Percentiles rank a stretch among this genome's conserved stretches.
Evolutionary conservation across 2,113 vertebrate genomes (phyloP).

Genomic region (Procapra przewalskii): DNA sequence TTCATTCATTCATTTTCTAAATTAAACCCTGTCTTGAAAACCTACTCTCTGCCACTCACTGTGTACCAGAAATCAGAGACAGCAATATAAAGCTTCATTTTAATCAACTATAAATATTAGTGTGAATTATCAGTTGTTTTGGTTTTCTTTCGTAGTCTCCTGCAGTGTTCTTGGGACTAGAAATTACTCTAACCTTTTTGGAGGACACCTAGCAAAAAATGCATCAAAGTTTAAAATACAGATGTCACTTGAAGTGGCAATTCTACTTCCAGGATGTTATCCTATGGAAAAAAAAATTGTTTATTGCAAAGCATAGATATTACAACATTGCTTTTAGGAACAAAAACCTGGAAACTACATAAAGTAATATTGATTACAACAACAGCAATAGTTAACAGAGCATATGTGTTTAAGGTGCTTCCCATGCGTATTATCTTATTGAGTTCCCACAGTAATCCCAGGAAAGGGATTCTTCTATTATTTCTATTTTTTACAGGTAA

Average conservation of each 20-base stretch:
- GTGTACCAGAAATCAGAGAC: neutral
- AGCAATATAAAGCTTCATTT: neutral
- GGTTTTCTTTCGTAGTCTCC: neutral
- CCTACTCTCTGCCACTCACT: neutral
- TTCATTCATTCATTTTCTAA: neutral
- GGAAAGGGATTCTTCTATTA: neutral
- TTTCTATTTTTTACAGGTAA: neutral
- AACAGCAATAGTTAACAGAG: neutral
- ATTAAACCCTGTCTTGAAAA: neutral
- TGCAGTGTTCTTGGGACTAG: neutral
- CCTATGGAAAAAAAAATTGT: neutral
- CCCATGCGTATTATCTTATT: rapidly evolving
- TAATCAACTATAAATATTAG: neutral
- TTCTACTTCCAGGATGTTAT: neutral
- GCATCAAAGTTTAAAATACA: constrained; percentile 30
- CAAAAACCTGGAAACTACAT: neutral
- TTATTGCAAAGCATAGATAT: neutral
- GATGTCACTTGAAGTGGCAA: neutral
- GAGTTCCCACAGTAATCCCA: neutral
- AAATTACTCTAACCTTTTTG: constrained; percentile 9
- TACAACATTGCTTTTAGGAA: neutral
- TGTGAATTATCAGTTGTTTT: neutral
- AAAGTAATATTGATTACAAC: neutral
- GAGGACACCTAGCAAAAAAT: constrained; percentile 5
- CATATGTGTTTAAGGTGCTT: neutral